Evolutionary conservation across 2,888 invertebrate species (phyloP), one percentile per base, ranked within the genome.

Genomic region (Dasysyrphus tricinctus): DNA sequence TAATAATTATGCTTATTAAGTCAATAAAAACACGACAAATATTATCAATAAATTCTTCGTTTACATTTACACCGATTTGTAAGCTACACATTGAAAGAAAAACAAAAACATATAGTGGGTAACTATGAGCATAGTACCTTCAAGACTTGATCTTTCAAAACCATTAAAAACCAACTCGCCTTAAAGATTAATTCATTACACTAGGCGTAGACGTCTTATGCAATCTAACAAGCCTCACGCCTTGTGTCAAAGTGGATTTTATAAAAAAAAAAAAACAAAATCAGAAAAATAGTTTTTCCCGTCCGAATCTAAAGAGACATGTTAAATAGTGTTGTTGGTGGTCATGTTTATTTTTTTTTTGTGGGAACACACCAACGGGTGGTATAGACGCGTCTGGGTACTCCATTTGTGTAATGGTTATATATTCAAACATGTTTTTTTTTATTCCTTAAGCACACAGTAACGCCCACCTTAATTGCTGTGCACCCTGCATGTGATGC

Each of bases 391-490:
- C 11, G 63, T 63, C 74, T 69, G 39, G 69, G 51, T 54, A 24
- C 67, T 67, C 67, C 73, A 74, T 54, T n/a, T 49, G 47, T 74
- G 63, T 63, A 63, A 9, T 12, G 63, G 37, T 61, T 61, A 24
- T 24, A 24, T 24, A 8, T 9, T 61, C 54, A 65, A 42, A 65
- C 69, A 69, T 54, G 69, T 69, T 69, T 67, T 14, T 67, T 14
- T 34, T 63, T 11, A 42, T 19, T 65, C 44, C 37, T 39, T 79
- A 59, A 69, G 32, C 61, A 65, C 11, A 76, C 37, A 72, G 44
- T 63, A 44, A 49, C 78, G 73, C 77, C 78, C 73, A 78, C 59
- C 57, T 69, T 73, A 67, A 82, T 82, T 73, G 73, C 73, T 73
- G 42, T 72, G 65, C 72, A 57, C 63, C 61, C 54, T 39, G 37